Conservation (phyloP, 2,113 vertebrate genomes). For the Connochaetes taurinus region DNA sequence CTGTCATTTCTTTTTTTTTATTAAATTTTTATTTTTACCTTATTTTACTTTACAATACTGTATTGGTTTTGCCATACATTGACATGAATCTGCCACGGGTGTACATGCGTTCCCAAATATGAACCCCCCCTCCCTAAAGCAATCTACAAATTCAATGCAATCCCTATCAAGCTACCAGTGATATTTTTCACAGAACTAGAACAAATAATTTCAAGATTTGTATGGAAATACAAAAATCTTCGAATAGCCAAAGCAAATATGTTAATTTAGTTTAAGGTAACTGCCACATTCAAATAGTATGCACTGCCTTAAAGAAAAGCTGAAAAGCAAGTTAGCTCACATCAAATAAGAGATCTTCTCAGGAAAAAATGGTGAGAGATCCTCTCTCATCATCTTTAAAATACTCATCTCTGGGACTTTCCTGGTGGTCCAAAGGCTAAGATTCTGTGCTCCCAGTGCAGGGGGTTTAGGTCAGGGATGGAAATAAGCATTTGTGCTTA, state of each 20-base stretch:
- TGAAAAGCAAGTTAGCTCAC: background rate
- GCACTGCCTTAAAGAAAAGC: background rate
- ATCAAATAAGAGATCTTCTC: background rate
- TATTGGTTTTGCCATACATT: no score
- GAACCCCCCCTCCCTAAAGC: no score
- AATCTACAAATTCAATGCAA: no score
- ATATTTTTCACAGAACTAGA: no score
- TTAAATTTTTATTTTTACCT: no score
- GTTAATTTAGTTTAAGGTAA: background rate
- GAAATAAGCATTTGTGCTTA: background rate
- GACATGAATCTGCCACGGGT: no score
- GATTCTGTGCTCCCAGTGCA: background rate
- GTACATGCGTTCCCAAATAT: no score
- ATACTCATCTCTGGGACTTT: background rate
- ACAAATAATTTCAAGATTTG: no score
- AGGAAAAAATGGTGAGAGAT: background rate
- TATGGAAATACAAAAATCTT: no score
- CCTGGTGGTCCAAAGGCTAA: background rate
- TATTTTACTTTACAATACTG: no score
- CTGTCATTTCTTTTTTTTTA: no score
- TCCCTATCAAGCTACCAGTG: no score
- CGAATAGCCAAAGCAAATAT: constrained; percentile 15
- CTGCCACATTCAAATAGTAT: background rate
- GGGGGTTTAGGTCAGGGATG: background rate
- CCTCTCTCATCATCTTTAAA: background rate